phyloP scores from a whole-genome alignment of 2,113 vertebrate genomes.

The Cebus imitator region DNA sequence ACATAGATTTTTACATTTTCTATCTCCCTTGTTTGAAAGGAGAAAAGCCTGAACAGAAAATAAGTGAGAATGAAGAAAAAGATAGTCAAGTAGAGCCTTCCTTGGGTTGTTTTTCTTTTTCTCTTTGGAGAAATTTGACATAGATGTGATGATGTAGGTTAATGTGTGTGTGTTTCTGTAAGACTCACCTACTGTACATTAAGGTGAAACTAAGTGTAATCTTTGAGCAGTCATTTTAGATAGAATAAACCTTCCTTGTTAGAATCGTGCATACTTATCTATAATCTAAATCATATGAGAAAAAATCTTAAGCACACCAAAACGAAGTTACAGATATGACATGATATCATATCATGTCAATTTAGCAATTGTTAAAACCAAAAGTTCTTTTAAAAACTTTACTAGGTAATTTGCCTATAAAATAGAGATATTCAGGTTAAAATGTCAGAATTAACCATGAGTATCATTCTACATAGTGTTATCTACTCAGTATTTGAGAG shows the following conservation, averaged over 20 bases:
- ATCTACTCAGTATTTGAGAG: neutral
- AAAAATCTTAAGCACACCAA: neutral
- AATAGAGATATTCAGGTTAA: neutral
- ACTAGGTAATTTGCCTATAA: neutral
- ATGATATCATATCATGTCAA: neutral
- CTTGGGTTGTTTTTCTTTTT: neutral
- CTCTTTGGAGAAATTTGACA: neutral
- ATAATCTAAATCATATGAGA: neutral
- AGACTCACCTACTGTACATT: neutral
- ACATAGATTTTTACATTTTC: neutral
- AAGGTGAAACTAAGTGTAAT: neutral
- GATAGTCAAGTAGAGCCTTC: neutral
- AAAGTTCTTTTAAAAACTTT: neutral
- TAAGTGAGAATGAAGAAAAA: slow-evolving; percentile 8
- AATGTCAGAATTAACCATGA: neutral
- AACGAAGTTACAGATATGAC: neutral
- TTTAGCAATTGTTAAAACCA: neutral
- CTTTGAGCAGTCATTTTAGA: neutral
- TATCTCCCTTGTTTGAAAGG: neutral
- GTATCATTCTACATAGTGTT: neutral
- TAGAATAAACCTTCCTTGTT: slow-evolving; percentile 19
- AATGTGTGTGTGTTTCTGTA: neutral
- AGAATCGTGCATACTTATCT: neutral
- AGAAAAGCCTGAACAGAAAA: slow-evolving; percentile 25
- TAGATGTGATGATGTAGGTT: neutral